Base-by-base conservation (phyloP, 2,888 invertebrate genomes). In the Epinotia bilunana region DNA sequence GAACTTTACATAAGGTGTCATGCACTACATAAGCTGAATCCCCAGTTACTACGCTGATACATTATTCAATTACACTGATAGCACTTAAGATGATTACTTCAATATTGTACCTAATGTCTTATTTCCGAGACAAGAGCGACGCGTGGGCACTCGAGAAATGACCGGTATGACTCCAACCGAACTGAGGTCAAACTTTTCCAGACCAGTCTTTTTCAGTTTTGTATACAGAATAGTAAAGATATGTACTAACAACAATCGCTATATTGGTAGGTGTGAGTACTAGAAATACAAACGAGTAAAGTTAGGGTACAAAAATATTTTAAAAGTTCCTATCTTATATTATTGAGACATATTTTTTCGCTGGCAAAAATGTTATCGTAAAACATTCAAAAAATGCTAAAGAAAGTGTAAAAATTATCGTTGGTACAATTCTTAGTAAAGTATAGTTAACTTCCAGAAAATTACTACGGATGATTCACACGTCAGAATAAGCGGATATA, bases 21-120 rank as follows among this genome's bases (percentile, higher is more conserved):
- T 55, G 65, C 23, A 20, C 58, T 72, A 70, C 77, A 80, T 80
- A 81, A 80, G 72, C 74, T 65, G 65, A 74, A 80, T 79, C 79
- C 81, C 82, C 81, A 57, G 82, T 83, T 83, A 80, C 85, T 87
- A 89, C 87, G 81, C 83, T 82, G 86, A 89, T 90, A 90, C 89
- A 93, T 93, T 93, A 93, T 93, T 91, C 93, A 93, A 93, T 93
- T 93, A 93, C 83, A 81, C 87, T 89, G 93, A 93, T 92, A 93
- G 92, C 93, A 93, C 93, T 93, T 93, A 89, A 90, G 90, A 87
- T 88, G 88, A 92, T 93, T 91, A 91, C 90, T 86, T 92, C 92
- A 92, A 90, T 92, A 92, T 87, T 92, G 92, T 93, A 53, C 65
- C 65, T 65, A 93, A 93, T 93, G 91, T 87, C 89, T 91, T 88